phyloP scores from a whole-genome alignment of 2,113 vertebrate species.

The Aptenodytes patagonicus region DNA sequence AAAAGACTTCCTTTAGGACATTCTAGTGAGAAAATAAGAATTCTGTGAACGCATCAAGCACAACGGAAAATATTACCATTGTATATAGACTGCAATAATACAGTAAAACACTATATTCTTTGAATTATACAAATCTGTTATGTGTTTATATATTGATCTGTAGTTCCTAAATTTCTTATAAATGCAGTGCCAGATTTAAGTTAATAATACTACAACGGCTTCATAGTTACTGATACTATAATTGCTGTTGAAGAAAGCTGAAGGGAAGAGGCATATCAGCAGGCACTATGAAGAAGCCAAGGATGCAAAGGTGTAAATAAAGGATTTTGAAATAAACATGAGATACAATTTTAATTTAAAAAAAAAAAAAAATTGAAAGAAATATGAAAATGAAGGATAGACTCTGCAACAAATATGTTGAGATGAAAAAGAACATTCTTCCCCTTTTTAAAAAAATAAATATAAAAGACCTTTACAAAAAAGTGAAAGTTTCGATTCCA shows the following conservation, averaged over 20 bases:
- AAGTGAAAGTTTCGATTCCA: neutral
- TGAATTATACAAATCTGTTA: neutral
- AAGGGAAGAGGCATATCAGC: neutral
- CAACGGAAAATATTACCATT: neutral
- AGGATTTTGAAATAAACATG: neutral
- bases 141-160: neutral
- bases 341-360: neutral
- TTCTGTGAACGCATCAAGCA: neutral
- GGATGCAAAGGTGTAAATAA: neutral
- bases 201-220: neutral
- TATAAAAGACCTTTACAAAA: neutral
- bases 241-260: neutral
- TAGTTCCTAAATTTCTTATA: neutral
- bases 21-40: neutral
- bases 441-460: neutral
- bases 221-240: neutral
- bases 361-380: neutral
- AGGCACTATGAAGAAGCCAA: neutral
- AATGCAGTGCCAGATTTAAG: neutral
- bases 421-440: neutral
- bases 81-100: neutral
- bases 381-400: neutral
- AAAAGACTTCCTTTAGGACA: neutral
- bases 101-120: neutral
- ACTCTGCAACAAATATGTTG: neutral